Conservation (phyloP, 2,888 invertebrate genomes). For the Branchipolynoe longqiensis region DNA sequence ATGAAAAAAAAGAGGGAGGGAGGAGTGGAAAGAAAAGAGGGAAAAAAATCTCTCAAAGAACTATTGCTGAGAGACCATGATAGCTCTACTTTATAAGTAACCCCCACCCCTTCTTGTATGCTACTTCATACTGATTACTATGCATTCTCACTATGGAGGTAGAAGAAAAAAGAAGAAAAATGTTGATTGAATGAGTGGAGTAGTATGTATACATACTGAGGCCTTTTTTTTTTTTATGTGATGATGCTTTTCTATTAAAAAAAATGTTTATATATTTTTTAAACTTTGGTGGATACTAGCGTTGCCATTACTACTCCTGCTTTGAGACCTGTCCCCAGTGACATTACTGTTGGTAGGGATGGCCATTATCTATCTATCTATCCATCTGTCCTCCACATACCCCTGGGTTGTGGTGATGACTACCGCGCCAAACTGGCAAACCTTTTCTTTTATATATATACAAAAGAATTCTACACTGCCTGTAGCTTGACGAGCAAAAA, state of each 20-base stretch:
- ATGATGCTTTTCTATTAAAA: background rate
- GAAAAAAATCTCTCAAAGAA: no score
- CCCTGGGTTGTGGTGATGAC: conserved; percentile 23
- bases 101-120: background rate
- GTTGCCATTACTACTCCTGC: conserved; percentile 5
- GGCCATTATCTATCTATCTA: no score
- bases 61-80: conserved; percentile 3
- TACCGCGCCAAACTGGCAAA: conserved; percentile 18
- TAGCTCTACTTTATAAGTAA: conserved; percentile 48
- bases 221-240: no score
- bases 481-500: conserved; percentile 42
- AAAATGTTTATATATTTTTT: conserved; percentile 13
- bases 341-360: background rate
- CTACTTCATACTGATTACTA: conserved; percentile 35
- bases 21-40: background rate
- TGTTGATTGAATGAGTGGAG: conserved; percentile 31
- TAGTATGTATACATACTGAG: conserved; percentile 8
- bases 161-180: no score
- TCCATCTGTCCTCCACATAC: no score
- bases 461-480: conserved; percentile 56
- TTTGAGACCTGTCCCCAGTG: conserved; percentile 12
- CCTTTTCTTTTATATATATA: no score
- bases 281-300: conserved; percentile 8
- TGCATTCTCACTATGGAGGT: conserved; percentile 40
- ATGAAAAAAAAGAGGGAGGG: background rate